These are phyloP conservation scores for Cartodere bifasciata DNA, from an alignment of 2,888 invertebrate species.

Conservation along the genomic window DNA sequence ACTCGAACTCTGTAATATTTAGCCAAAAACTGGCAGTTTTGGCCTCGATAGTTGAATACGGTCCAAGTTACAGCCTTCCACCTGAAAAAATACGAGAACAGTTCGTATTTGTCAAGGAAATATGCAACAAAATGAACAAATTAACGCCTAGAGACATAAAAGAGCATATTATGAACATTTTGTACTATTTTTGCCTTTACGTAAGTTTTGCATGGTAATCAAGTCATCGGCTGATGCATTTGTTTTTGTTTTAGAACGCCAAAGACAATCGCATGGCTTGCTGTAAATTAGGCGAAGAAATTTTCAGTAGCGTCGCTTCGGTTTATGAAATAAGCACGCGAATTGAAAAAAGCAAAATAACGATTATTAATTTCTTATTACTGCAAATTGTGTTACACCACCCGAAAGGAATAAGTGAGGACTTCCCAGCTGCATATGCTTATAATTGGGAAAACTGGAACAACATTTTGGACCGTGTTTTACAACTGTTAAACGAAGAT, in stretches of 20 bases:
- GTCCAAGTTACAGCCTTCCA: constrained; percentile 24
- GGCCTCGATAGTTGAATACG: constrained; percentile 23
- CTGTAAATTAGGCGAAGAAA: constrained; percentile 31
- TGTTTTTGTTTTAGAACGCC: constrained; percentile 24
- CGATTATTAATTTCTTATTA: constrained; percentile 37
- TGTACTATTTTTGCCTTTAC: constrained; percentile 18
- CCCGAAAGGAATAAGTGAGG: constrained; percentile 33
- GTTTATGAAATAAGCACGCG: constrained; percentile 23
- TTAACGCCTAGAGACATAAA: constrained; percentile 16
- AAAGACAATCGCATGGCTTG: constrained; percentile 29
- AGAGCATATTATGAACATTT: constrained; percentile 19
- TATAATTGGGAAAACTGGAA: constrained; percentile 35
- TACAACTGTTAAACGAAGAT: constrained; percentile 28
- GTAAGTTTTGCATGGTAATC: constrained; percentile 9
- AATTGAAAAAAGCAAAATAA: constrained; percentile 22
- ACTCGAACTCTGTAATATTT: background rate
- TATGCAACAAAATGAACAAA: constrained; percentile 20
- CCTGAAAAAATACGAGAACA: constrained; percentile 22
- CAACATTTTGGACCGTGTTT: constrained; percentile 30
- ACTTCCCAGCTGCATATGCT: constrained; percentile 30
- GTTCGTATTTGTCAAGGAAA: constrained; percentile 24
- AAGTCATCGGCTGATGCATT: background rate
- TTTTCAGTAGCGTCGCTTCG: constrained; percentile 20
- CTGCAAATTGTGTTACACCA: constrained; percentile 41
- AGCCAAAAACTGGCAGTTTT: constrained; percentile 19